Conservation (phyloP, 2,888 invertebrate genomes). For the Orthosia gothica region DNA sequence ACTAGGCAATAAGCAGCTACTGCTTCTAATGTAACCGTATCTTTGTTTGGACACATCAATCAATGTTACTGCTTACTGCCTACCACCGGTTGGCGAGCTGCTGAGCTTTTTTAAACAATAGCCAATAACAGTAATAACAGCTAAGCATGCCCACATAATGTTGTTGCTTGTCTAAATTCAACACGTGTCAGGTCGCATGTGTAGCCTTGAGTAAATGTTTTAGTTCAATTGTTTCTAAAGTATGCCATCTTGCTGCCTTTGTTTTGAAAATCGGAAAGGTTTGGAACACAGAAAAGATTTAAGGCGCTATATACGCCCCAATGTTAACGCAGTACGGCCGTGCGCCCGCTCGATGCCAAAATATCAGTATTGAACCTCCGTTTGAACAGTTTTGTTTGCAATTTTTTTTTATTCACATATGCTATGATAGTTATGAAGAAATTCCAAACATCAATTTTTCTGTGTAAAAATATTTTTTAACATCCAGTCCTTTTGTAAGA, state of each 20-base stretch:
- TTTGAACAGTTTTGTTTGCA: too few species aligned
- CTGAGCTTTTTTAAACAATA: conserved; percentile 74
- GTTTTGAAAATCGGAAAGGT: conserved; percentile 11
- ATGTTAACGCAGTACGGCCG: too few species aligned
- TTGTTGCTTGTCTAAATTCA: conserved; percentile 37
- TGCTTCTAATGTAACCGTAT: conserved; percentile 68
- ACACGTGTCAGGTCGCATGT: conserved; percentile 55
- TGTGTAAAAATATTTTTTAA: too few species aligned
- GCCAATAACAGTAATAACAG: conserved; percentile 52
- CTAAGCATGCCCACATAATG: conserved; percentile 45
- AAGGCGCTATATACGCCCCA: too few species aligned
- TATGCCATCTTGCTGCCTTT: not conserved
- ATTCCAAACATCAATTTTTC: too few species aligned
- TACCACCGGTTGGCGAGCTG: conserved; percentile 9
- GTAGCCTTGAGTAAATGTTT: conserved; percentile 39
- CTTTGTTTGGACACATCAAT: conserved; percentile 76
- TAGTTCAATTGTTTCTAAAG: conserved; percentile 36
- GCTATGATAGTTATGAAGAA: too few species aligned
- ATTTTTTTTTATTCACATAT: too few species aligned
- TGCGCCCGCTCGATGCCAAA: too few species aligned
- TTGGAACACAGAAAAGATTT: not conserved
- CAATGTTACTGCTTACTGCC: conserved; percentile 65
- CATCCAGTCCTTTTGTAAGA: too few species aligned
- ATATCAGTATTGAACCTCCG: too few species aligned
- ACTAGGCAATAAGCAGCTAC: conserved; percentile 20